Evolutionary conservation across 2,888 invertebrate species (phyloP).

Genomic region (Bugula neritina): DNA sequence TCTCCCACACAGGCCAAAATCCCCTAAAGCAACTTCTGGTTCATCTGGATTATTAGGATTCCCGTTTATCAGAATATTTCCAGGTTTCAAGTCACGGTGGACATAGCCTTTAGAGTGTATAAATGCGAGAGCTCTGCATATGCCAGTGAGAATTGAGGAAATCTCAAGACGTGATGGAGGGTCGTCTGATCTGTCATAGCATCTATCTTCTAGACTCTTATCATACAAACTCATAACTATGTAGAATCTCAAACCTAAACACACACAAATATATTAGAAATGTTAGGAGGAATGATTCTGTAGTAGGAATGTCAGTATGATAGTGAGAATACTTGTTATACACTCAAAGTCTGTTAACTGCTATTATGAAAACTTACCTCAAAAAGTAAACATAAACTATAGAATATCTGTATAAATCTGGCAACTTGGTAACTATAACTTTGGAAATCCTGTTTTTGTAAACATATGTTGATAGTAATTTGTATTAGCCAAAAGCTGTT

Average conservation of each 20-base stretch:
- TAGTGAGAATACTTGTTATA: too few relatives aligned
- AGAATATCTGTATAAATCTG: too few relatives aligned
- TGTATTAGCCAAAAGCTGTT: too few relatives aligned
- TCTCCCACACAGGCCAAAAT: constrained; percentile 7
- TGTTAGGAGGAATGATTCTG: too few relatives aligned
- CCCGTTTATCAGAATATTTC: constrained; percentile 40
- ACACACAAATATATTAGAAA: too few relatives aligned
- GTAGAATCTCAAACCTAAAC: constrained; percentile 1
- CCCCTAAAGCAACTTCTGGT: background rate
- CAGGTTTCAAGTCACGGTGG: constrained; percentile 44
- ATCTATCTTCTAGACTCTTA: background rate
- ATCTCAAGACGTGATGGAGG: background rate
- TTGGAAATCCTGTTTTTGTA: too few relatives aligned
- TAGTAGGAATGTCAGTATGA: too few relatives aligned
- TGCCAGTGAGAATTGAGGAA: constrained; percentile 30
- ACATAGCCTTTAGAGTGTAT: constrained; percentile 40
- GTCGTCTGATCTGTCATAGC: background rate
- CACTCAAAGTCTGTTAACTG: too few relatives aligned
- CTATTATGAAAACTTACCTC: too few relatives aligned
- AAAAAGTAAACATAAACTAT: background rate
- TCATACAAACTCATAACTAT: constrained; percentile 12
- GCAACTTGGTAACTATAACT: too few relatives aligned
- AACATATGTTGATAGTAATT: too few relatives aligned
- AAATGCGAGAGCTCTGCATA: constrained; percentile 37
- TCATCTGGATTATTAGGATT: background rate